Evolutionary conservation across 1,140 invertebrate species (phyloP), one percentile per base, ranked within the genome.

Genomic region (Eufriesea mexicana): DNA sequence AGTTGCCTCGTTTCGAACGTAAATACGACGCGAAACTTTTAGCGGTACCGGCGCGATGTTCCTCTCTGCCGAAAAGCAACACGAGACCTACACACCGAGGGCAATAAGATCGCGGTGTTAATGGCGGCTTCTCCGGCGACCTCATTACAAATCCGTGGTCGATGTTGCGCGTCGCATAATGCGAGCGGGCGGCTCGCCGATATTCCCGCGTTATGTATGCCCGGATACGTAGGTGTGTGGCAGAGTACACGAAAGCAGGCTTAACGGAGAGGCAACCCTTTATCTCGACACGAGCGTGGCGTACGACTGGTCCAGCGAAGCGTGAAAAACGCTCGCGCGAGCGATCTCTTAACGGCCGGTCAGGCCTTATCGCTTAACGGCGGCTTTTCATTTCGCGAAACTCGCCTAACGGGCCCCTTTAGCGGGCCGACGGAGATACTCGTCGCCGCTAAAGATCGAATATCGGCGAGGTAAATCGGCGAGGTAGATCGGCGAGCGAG

Each of bases 311-410:
- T 83, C 67, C 83, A 83, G 70, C 85, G 73, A 49, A 75, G 86
- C 86, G 83, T 88, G 86, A 88, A 88, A 87, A 88, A 88, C 77
- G 74, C 74, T 80, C 64, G 79, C 74, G 79, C 85, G 85, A 71
- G n/a, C 86, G 84, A 87, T 86, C 86, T 84, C 80, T 79, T 73
- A 82, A 83, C 83, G 57, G 54, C 78, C 85, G 25, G 68, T 73
- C 51, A 80, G 35, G 45, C 72, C 79, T 88, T 87, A 88, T 87
- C 87, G 83, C 61, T 73, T 87, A 73, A 88, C 75, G 87, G 74
- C 78, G 79, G 76, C 79, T 88, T 89, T 88, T 88, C 87, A 82
- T 85, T 88, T 88, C 82, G 77, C 77, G 57, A 79, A 72, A 88
- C 74, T 81, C 77, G 51, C 80, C 59, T 73, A 87, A 86, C 86